phyloP scores from a whole-genome alignment of 2,113 vertebrate genomes.

The Microtus montanus region DNA sequence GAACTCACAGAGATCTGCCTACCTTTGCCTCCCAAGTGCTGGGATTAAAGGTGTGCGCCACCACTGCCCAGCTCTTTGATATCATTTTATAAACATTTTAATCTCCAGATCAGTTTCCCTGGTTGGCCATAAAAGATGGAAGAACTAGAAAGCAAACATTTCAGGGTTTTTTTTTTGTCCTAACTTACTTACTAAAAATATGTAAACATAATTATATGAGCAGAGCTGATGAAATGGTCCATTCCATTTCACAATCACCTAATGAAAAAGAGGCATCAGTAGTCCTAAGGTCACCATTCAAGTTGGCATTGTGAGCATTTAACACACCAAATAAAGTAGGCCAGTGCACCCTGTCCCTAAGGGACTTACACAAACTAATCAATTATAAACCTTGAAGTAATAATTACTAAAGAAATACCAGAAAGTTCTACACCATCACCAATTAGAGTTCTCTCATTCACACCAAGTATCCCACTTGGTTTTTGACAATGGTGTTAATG shows the following conservation, averaged over 20 bases:
- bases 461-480: not conserved
- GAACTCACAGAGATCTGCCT: too few relatives aligned
- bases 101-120: not conserved
- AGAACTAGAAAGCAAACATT: conserved; percentile 12
- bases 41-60: too few relatives aligned
- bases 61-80: not conserved
- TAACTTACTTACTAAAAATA: not conserved
- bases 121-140: not conserved
- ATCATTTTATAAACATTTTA: not conserved
- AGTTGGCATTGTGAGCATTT: not conserved
- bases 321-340: not conserved
- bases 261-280: not conserved
- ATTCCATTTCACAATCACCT: not conserved
- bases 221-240: not conserved
- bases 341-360: not conserved
- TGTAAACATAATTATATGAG: not conserved
- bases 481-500: not conserved
- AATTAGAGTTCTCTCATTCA: not conserved
- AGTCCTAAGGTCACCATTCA: not conserved
- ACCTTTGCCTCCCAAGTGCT: too few relatives aligned
- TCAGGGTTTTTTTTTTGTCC: not conserved
- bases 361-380: not conserved
- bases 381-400: not conserved
- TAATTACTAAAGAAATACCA: not conserved
- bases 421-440: not conserved